Base-by-base conservation (phyloP, 1,140 invertebrate species). In the Octopus bimaculoides region DNA sequence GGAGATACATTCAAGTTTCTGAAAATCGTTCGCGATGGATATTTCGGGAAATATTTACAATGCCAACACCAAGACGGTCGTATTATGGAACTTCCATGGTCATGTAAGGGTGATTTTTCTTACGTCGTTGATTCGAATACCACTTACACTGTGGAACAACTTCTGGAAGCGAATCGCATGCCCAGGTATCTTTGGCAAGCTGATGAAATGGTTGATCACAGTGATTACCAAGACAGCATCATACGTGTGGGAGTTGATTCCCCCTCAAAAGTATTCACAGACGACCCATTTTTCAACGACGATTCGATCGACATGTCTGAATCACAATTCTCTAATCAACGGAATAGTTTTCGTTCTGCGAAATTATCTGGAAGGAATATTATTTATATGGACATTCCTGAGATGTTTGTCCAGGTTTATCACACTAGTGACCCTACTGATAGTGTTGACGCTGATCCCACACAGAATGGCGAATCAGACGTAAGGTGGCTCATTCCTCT, bases 1-100 rank as follows among this genome's bases (percentile, higher is more conserved):
- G 74, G 74, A 5, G 74, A 75, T 17, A 75, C 17, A 9, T 75
- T 75, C 74, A 75, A 53, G 74, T 75, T 75, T 53, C 26, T 17
- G 8, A 12, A 52, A 9, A 75, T 75, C 26, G 74, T 75, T 17
- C 74, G 74, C 20, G 74, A 53, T 14, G 74, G 74, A 17, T 41
- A 53, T 8, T 53, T 52, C 14, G 74, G 74, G n/a, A 75, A 53
- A 53, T 53, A 75, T 53, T 53, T 75, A 52, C 26, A 53, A 52
- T 75, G 74, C 52, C 74, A 52, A 52, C 74, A 75, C 74, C 20
- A 52, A 53, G 41, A 52, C 26, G 74, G 74, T 7, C 14, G 14
- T 1, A 52, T 52, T 6, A 53, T 75, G 74, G 26, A 75, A 14
- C 41, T 75, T 5, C 74, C 74, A n/a, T 14, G 14, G 5, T 53